Evolutionary conservation across 2,888 invertebrate species (phyloP).

Genomic region (Phlogophora meticulosa): DNA sequence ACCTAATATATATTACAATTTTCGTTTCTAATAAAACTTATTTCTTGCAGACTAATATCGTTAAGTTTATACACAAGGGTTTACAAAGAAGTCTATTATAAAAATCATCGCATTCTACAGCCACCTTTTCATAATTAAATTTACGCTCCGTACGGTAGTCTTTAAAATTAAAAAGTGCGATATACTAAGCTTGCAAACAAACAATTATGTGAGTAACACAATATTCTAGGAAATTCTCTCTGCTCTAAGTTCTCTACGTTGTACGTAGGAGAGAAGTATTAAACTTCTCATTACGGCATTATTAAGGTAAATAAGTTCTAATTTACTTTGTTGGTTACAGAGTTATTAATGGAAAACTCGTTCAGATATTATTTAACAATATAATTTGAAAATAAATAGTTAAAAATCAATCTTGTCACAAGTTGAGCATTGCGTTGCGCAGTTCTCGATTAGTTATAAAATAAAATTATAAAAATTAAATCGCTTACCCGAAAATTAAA

Average conservation of each 20-base stretch:
- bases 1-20: no score
- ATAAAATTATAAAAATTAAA: no score
- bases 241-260: no score
- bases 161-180: constrained; percentile 26
- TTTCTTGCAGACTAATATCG: no score
- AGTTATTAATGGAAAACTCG: neutral
- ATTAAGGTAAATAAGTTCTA: neutral
- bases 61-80: no score
- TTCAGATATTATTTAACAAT: no score
- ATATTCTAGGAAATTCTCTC: constrained; percentile 2
- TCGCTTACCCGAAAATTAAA: neutral
- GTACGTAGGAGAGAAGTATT: no score
- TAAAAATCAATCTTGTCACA: no score
- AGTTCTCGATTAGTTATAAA: no score
- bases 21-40: no score
- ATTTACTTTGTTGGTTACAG: neutral
- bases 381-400: no score
- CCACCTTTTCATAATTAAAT: constrained; percentile 17
- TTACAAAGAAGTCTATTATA: neutral
- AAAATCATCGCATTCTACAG: neutral
- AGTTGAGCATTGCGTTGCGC: no score
- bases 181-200: constrained; percentile 5
- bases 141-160: neutral
- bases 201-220: neutral
- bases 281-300: neutral